phyloP scores from a whole-genome alignment of 2,797 vertebrate species.

The Pteropus rufus region DNA sequence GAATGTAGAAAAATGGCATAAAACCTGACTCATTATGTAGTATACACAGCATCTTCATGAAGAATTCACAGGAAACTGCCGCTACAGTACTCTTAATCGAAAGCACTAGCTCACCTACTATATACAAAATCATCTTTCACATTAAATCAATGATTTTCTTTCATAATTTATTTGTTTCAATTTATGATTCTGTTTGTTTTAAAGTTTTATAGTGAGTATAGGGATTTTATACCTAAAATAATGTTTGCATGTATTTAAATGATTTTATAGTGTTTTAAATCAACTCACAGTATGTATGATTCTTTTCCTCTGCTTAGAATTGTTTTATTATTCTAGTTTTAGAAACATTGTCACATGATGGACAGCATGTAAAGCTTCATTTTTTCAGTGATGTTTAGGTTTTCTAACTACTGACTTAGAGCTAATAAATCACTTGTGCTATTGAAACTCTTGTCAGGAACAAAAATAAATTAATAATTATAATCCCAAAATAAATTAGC shows the following conservation, averaged over 20 bases:
- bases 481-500: not conserved
- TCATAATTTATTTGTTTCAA: not conserved
- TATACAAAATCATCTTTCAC: not conserved
- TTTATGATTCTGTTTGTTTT: not conserved
- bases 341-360: not conserved
- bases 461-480: not conserved
- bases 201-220: not conserved
- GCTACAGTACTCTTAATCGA: accelerated
- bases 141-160: not conserved
- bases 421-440: not conserved
- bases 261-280: not conserved
- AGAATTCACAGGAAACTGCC: not conserved
- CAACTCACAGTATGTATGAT: not conserved
- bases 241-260: not conserved
- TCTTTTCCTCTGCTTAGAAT: not conserved
- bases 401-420: not conserved
- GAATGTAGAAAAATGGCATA: not conserved
- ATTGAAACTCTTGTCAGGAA: not conserved
- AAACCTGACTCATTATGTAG: accelerated
- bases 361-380: not conserved
- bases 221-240: not conserved
- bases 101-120: not conserved
- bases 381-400: not conserved
- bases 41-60: accelerated
- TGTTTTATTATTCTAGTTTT: not conserved